Percentiles rank a stretch among this genome's conserved stretches.
Evolutionary conservation across 2,888 invertebrate species (phyloP).

Genomic region (Melipona beecheii): DNA sequence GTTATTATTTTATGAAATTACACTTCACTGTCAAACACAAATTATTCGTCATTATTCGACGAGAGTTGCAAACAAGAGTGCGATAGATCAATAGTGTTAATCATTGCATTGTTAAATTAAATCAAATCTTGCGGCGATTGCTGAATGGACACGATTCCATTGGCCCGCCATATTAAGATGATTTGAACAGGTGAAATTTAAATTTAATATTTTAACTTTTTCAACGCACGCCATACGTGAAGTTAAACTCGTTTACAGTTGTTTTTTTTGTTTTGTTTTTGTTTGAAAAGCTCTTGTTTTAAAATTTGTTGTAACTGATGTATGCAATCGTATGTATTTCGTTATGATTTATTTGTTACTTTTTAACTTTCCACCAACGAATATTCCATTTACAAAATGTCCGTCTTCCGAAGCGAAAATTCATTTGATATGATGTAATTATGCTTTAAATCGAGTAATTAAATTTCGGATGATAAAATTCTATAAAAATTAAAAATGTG

Average conservation of each 20-base stretch:
- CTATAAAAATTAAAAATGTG: background rate
- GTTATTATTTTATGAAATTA: background rate
- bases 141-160: fast-evolving
- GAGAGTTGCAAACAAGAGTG: background rate
- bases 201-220: background rate
- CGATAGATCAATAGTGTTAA: background rate
- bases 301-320: background rate
- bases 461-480: constrained; percentile 1
- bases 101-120: background rate
- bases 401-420: background rate
- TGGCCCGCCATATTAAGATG: background rate
- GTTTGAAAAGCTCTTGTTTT: too few species aligned
- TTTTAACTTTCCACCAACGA: background rate
- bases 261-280: background rate
- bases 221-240: background rate
- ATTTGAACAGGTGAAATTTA: background rate
- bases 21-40: background rate
- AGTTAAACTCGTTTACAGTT: background rate
- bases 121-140: background rate
- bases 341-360: background rate
- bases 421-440: background rate
- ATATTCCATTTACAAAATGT: background rate
- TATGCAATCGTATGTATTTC: background rate
- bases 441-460: background rate
- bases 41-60: background rate